These are phyloP conservation scores for Acrossocheilus fasciatus DNA, from an alignment of 2,797 vertebrate species.

Conservation along the genomic window DNA sequence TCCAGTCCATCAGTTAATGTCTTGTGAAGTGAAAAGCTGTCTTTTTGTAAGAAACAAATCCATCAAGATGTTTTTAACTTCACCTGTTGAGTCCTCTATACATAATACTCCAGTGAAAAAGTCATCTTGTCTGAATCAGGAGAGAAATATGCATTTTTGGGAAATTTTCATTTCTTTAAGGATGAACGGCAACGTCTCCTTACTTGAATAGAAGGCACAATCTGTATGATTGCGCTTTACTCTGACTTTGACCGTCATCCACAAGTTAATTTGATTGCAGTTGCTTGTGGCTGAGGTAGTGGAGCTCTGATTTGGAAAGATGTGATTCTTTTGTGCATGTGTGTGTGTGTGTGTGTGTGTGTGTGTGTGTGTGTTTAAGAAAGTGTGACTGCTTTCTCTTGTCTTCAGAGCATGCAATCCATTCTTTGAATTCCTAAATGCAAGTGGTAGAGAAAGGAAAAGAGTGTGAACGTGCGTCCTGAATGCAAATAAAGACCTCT, in stretches of 20 bases:
- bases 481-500: constrained; percentile 27
- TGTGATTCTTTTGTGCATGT: constrained; percentile 39
- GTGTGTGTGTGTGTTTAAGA: constrained; percentile 27
- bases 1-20: not conserved
- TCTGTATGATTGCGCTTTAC: constrained; percentile 57
- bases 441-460: constrained; percentile 4
- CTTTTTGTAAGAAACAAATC: not conserved
- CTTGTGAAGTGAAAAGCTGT: not conserved
- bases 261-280: constrained; percentile 61
- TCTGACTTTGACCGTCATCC: constrained; percentile 20
- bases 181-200: not conserved
- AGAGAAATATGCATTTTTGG: not conserved
- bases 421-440: constrained; percentile 59
- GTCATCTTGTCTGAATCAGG: not conserved
- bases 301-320: constrained; percentile 57
- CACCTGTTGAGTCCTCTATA: not conserved
- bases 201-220: constrained; percentile 42
- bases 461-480: not conserved
- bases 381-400: constrained; percentile 45
- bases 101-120: not conserved
- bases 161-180: too few relatives aligned
- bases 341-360: constrained; percentile 15
- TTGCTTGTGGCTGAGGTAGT: constrained; percentile 31
- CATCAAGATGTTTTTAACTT: not conserved
- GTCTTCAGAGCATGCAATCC: constrained; percentile 15